Conservation (phyloP, 1,140 invertebrate genomes). For the Callitettix versicolor region DNA sequence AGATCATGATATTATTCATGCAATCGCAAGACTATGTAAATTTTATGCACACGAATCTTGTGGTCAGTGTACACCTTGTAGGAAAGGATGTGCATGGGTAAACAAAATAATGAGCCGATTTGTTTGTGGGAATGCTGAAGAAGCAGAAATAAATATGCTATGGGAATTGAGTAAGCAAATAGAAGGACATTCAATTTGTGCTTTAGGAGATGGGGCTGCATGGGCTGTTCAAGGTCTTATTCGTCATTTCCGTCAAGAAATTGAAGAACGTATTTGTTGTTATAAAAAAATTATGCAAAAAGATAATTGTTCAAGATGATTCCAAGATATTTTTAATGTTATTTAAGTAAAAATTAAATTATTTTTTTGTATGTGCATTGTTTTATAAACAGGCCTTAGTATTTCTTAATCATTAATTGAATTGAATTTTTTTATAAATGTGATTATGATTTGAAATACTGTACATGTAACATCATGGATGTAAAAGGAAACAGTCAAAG, state of each 20-base stretch:
- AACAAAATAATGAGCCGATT: conserved; percentile 49
- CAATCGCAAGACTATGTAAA: conserved; percentile 53
- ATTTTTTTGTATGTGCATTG: no score
- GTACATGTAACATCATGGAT: no score
- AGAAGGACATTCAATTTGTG: conserved; percentile 67
- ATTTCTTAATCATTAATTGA: no score
- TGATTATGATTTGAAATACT: no score
- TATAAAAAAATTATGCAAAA: no score
- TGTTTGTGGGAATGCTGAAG: conserved; percentile 51
- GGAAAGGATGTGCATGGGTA: conserved; percentile 62
- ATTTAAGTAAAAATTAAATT: no score
- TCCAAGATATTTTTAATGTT: no score
- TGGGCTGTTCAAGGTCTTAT: conserved; percentile 65
- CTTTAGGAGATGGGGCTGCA: conserved; percentile 59
- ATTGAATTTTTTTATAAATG: no score
- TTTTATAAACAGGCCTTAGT: no score
- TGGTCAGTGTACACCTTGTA: conserved; percentile 69
- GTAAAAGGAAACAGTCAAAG: no score
- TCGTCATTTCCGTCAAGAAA: conserved; percentile 52
- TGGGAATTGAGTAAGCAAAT: conserved; percentile 64
- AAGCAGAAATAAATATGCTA: conserved; percentile 58
- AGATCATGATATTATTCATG: conserved; percentile 50
- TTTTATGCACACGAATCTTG: conserved; percentile 76
- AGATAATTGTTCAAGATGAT: no score
- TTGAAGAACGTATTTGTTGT: conserved; percentile 24